Evolutionary conservation across 2,113 vertebrate genomes (phyloP), one percentile per base, ranked within the genome.

Genomic region (Brachypodius melanocephalos): DNA sequence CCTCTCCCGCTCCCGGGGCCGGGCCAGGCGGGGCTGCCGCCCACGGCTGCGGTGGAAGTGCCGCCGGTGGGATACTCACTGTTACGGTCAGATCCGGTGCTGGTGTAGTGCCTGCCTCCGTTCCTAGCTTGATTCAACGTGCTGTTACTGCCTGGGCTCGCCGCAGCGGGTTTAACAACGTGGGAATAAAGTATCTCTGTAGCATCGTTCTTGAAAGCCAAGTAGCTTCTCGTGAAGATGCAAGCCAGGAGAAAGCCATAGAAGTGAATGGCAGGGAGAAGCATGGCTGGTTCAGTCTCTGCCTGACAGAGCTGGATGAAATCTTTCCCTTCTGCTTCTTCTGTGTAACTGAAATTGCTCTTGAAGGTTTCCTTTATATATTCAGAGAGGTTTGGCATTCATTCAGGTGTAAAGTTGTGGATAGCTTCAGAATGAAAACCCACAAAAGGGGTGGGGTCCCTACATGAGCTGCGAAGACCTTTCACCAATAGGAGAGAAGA

Each of bases 171-270:
- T 87, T 98, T 97, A 73, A 97, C 98, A 54, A 98, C 98, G 76
- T 98, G 98, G 3, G 99, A 95, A 90, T 98, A 98, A 68, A 99
- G 98, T 69, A 98, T 98, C 98, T 99, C 99, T 38, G 99, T 99
- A 46, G 98, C 99, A 97, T 99, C 99, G 89, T 99, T 99, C 97
- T 99, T 98, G 92, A 99, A 98, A 96, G 98, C 97, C 80, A 97
- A 98, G 96, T 98, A 98, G 95, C 98, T 98, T 98, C 97, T 98
- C 84, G 99, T 96, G 51, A 99, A 97, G 96, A 98, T 75, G 97
- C 98, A 98, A 40, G 98, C 93, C 20, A 99, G 79, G 79, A 99
- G 81, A 82, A 99, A 71, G 88, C 98, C 96, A 24, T 96, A 98
- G 97, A 98, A 98, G 89, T 98, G 98, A 83, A 98, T 91, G 67